These are phyloP conservation scores for Euplagia quadripunctaria DNA, from an alignment of 2,888 invertebrate genomes.

Conservation along the genomic window DNA sequence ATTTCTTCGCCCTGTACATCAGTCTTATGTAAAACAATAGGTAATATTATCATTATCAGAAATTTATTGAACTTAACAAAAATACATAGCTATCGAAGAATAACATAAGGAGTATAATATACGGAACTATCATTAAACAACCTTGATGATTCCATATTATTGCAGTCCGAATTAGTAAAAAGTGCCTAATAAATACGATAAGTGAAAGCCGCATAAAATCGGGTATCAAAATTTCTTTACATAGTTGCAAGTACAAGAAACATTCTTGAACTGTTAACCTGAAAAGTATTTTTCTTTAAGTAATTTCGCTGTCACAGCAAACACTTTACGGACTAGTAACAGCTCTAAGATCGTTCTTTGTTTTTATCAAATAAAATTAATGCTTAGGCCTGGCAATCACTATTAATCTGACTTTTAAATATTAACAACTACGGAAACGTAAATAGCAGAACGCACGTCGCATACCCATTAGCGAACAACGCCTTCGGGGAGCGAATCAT, in stretches of 20 bases:
- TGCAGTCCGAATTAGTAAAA: neutral
- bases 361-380: neutral
- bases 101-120: no score
- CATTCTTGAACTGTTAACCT: neutral
- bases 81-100: no score
- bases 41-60: no score
- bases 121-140: no score
- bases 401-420: conserved; percentile 13
- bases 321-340: neutral
- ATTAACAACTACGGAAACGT: conserved; percentile 13
- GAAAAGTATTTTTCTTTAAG: neutral
- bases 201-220: neutral
- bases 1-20: no score
- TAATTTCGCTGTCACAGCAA: neutral
- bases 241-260: neutral
- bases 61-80: no score
- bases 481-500: conserved; percentile 11
- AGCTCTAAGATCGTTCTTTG: neutral
- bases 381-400: neutral
- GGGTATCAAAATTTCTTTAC: no score
- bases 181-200: neutral
- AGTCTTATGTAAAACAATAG: no score
- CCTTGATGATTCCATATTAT: no score
- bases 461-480: conserved; percentile 10
- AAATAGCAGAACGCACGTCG: conserved; percentile 6